Conservation (phyloP, 2,888 invertebrate genomes). For the Electrophaes corylata region DNA sequence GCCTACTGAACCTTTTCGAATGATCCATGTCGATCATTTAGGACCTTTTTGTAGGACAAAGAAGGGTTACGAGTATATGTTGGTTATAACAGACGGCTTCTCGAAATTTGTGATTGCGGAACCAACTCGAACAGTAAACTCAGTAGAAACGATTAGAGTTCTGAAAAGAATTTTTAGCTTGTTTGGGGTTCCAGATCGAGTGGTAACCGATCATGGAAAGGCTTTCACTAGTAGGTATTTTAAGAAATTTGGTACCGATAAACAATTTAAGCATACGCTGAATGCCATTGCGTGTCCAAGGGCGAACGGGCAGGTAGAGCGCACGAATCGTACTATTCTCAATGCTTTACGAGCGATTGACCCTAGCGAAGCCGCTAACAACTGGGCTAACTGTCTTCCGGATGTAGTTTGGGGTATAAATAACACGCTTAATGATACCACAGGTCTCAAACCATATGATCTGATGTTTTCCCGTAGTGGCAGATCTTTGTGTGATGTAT, state of each 20-base stretch:
- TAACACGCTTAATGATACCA: slow-evolving; percentile 29
- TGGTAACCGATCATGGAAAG: background rate
- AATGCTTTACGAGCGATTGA: slow-evolving; percentile 29
- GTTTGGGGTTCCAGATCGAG: slow-evolving; percentile 1
- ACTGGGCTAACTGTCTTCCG: slow-evolving; percentile 37
- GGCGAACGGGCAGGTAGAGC: slow-evolving; percentile 44
- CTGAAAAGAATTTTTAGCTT: background rate
- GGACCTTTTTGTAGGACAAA: slow-evolving; percentile 34
- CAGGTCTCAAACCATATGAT: slow-evolving; percentile 35
- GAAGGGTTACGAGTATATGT: slow-evolving; percentile 39
- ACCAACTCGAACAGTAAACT: slow-evolving; percentile 36
- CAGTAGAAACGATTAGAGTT: slow-evolving; percentile 1
- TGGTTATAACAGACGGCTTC: slow-evolving; percentile 36
- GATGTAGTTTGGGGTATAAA: slow-evolving; percentile 42
- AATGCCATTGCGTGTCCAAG: slow-evolving; percentile 39
- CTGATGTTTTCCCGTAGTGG: slow-evolving; percentile 35
- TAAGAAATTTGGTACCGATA: slow-evolving; percentile 34
- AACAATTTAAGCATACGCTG: slow-evolving; percentile 39
- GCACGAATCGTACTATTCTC: slow-evolving; percentile 35
- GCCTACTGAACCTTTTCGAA: slow-evolving; percentile 34
- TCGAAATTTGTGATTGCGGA: slow-evolving; percentile 30
- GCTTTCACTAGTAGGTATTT: slow-evolving; percentile 28
- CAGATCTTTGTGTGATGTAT: background rate
- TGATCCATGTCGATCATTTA: slow-evolving; percentile 41
- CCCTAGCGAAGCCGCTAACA: slow-evolving; percentile 37